Evolutionary conservation across 2,888 invertebrate species (phyloP), one percentile per base, ranked within the genome.

Genomic region (Altica lythri): DNA sequence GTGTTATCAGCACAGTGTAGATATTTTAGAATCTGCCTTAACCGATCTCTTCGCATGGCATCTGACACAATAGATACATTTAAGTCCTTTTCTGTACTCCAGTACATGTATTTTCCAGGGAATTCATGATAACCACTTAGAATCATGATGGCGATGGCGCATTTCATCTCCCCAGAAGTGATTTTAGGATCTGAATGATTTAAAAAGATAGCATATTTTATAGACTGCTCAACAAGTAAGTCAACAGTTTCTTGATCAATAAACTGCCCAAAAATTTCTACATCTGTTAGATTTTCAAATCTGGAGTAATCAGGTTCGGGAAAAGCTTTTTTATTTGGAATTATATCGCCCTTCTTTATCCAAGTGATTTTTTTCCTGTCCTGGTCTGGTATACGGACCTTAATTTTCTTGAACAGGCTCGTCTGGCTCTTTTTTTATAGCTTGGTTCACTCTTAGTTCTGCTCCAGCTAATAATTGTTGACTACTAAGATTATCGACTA

Each of bases 181-280:
- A 38, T 19, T 45, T 52, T 52, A 13, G 30, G 44, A 45, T 51
- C 29, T 27, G 29, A 16, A 5, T 34, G 18, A 34, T 53, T 53
- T 16, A 40, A 17, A 42, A 53, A 53, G n/a, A 42, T 9, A 34
- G 44, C 44, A 43, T 51, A 51, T 16, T 29, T 51, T n/a, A 2
- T 35, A 17, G 37, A 40, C 35, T 51, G 35, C 27, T 43, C 37
- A n/a, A 51, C 37, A 27, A 51, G 18, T 10, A 30, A 29, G 22
- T 30, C 9, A 16, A 51, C 35, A 34, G 29, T 44, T 19, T 49
- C 40, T 17, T 49, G 6, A 49, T 40, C 48, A 40, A 49, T 17
- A 32, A 49, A 34, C 13, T 38, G 16, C 30, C 38, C 29, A 27
- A 48, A 37, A 13, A 48, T 37, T 37, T 38, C 47, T 2, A 27